Base-by-base conservation (phyloP, 2,113 vertebrate genomes). In the Phalacrocorax pelagicus region DNA sequence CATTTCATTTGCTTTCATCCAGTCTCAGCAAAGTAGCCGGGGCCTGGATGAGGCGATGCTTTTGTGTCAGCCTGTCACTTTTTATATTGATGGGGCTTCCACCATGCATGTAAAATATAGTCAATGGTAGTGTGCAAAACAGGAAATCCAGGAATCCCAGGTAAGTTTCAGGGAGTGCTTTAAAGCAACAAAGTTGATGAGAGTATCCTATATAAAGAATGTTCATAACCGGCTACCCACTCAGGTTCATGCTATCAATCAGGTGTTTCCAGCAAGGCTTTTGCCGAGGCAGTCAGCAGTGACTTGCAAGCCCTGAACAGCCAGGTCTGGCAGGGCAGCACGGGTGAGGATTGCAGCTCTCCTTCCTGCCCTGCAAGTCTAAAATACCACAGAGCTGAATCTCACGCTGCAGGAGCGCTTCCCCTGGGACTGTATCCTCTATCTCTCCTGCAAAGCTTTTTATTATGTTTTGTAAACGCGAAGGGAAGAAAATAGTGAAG, bases 401-500 rank as follows among this genome's bases (percentile, higher is more conserved):
- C 36, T 92, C 59, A 29, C 32, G 4, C 38, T 57, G 62, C 44
- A 70, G 88, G 40, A 74, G 40, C 5, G 2, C 12, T 59, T 92
- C 86, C 61, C 61, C 71, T 66, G 74, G 47, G 70, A 88, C 74
- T 51, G 49, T 19, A 67, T 58, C 81, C 36, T 66, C 77, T 86
- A 59, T 85, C 86, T 93, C n/a, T 92, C 30, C 24, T 54, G 67
- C 61, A 96, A 92, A 92, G 90, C 75, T 85, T 92, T 97, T 97
- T 95, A 94, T 90, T 85, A 46, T 74, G 90, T 94, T 96, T 93
- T 92, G 94, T 94, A 93, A 95, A 96, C 1, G 47, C 10, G 12
- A 90, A 92, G 79, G 36, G 62, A 92, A 92, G 73, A 97, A 94
- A 97, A 94, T 16, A 82, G 38, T 94, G 95, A 95, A 88, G 94